A percentile compares a stretch with the other conserved stretches of the same genome.
These are phyloP conservation scores for Polylopha cassiicola DNA, from an alignment of 2,888 invertebrate genomes.

Conservation along the genomic window DNA sequence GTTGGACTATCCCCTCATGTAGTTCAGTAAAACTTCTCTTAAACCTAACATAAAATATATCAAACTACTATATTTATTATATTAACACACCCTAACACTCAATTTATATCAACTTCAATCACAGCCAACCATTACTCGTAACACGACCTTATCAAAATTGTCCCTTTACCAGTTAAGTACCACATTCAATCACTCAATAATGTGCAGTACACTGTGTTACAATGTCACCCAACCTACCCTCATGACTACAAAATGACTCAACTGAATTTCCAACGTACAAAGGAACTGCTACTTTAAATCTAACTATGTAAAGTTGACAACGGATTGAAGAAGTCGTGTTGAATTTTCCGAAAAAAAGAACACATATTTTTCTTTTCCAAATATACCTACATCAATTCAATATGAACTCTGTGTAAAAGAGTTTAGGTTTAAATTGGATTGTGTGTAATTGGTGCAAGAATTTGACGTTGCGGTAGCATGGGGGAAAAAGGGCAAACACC, in stretches of 20 bases:
- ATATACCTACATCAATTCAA: slow-evolving; percentile 5
- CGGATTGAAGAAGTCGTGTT: slow-evolving; percentile 22
- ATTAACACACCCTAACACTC: too few relatives aligned
- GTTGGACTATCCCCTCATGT: too few relatives aligned
- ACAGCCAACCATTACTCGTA: slow-evolving; percentile 39
- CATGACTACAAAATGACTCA: slow-evolving; percentile 35
- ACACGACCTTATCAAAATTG: slow-evolving; percentile 69
- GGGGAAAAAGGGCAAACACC: slow-evolving; percentile 73
- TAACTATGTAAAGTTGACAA: neutral
- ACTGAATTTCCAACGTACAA: slow-evolving; percentile 19
- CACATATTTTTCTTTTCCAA: slow-evolving; percentile 49
- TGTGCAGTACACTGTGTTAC: slow-evolving; percentile 75
- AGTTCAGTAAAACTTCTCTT: too few relatives aligned
- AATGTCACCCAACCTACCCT: slow-evolving; percentile 65
- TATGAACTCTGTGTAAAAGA: neutral
- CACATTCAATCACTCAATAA: slow-evolving; percentile 76
- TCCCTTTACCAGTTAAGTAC: slow-evolving; percentile 62
- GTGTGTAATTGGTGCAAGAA: slow-evolving; percentile 26
- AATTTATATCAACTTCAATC: slow-evolving; percentile 16
- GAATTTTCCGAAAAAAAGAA: slow-evolving; percentile 49
- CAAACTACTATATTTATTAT: slow-evolving; percentile 7
- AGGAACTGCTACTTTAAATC: slow-evolving; percentile 31
- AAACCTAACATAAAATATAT: too few relatives aligned
- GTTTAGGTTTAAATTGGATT: slow-evolving; percentile 32
- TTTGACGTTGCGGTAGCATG: slow-evolving; percentile 40